These are phyloP conservation scores for Ptiloglossa arizonensis DNA, from an alignment of 1,140 invertebrate species.

Conservation along the genomic window DNA sequence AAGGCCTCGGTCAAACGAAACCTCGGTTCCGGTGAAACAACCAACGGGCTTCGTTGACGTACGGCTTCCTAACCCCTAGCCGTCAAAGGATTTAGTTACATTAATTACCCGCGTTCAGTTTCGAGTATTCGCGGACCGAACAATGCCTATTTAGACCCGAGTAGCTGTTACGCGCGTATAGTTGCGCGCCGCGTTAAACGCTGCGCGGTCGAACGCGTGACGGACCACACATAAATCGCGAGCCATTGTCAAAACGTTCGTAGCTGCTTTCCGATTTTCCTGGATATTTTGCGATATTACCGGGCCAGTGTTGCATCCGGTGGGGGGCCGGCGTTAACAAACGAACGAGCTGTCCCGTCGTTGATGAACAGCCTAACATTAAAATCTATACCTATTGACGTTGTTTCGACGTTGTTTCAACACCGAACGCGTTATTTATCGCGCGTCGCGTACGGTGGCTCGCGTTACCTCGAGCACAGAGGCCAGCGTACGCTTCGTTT, in stretches of 20 bases:
- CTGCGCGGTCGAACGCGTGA: too few species aligned
- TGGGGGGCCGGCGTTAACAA: neutral
- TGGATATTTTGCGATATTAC: neutral
- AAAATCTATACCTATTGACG: constrained; percentile 19
- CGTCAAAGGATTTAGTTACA: neutral
- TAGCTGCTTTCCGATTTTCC: neutral
- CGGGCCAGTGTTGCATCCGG: neutral
- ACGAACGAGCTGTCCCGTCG: constrained; percentile 3
- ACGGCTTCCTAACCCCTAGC: neutral
- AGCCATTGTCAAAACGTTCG: too few species aligned
- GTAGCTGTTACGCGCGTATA: neutral
- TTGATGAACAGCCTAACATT: constrained; percentile 19
- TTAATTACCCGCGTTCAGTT: neutral
- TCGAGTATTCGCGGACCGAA: neutral
- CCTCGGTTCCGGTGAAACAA: neutral
- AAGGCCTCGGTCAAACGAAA: neutral
- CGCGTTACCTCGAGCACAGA: neutral
- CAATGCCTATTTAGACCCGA: neutral
- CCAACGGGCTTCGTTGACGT: neutral
- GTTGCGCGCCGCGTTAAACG: neutral
- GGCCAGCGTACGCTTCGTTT: neutral
- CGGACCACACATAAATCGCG: neutral
- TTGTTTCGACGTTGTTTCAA: neutral
- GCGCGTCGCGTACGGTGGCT: neutral
- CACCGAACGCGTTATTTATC: constrained; percentile 6